Percentiles rank a stretch among this genome's conserved stretches.
Conservation (phyloP, 2,113 vertebrate species). For the Prunella fulvescens region DNA sequence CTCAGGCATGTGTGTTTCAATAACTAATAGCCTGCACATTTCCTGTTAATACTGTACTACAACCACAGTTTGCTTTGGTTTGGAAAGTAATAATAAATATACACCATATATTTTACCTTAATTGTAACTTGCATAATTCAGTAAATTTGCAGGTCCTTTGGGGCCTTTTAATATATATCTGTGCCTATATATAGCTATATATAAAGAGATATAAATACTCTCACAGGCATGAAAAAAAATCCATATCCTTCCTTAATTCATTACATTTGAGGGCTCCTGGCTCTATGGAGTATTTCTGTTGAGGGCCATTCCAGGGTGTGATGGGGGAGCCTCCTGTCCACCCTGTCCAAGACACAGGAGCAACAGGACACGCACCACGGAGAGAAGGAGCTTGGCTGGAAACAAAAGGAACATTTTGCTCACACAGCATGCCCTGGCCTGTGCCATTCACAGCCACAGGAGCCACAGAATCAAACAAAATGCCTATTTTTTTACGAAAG, state of each 20-base stretch:
- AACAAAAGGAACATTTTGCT: slow-evolving; percentile 54
- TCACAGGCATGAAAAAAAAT: neutral
- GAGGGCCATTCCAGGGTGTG: neutral
- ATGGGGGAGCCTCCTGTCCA: neutral
- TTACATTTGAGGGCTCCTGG: neutral
- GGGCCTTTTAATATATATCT: neutral
- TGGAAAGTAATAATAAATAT: slow-evolving; percentile 49
- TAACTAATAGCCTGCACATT: slow-evolving; percentile 49
- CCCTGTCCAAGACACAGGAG: neutral
- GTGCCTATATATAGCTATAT: neutral
- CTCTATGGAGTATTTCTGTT: neutral
- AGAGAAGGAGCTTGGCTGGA: neutral
- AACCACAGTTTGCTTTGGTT: slow-evolving; percentile 56
- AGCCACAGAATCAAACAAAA: slow-evolving; percentile 14
- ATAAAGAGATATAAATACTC: neutral
- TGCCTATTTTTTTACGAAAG: neutral
- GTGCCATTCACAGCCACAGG: slow-evolving; percentile 16
- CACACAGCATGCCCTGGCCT: slow-evolving; percentile 8
- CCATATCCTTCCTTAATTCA: neutral
- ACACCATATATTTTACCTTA: slow-evolving; percentile 30
- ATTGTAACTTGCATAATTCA: slow-evolving; percentile 20
- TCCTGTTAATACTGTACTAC: slow-evolving; percentile 47
- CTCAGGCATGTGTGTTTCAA: slow-evolving; percentile 15
- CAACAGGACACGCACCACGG: neutral
- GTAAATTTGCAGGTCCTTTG: neutral